Base-by-base conservation (phyloP, 2,888 invertebrate species). In the Drosophila hamatofila region DNA sequence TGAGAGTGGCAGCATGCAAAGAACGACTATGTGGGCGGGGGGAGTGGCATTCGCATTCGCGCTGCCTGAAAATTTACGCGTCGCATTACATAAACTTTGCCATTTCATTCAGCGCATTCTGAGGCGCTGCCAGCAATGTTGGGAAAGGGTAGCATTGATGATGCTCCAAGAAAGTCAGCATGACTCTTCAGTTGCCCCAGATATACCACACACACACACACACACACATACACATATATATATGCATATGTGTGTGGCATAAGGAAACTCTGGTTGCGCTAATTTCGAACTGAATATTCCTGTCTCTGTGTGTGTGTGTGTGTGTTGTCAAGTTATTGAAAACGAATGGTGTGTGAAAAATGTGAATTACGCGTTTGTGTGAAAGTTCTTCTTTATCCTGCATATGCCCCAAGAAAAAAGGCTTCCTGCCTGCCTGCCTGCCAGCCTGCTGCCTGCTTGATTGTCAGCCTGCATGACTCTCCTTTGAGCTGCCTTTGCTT, bases 281-380 rank as follows among this genome's bases (percentile, higher is more conserved):
- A 84, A 89, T 84, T 89, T 84, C 61, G 64, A 42, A 55, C 48
- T 69, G 54, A 39, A 37, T 37, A 54, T 54, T 37, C 37, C 37
- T n/a, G n/a, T n/a, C n/a, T 27, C 11, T 9, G 30, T 11, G 14
- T 52, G 57, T 51, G 56, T 27, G 44, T 5, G 30, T 41, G 68
- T 65, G 39, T 52, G 46, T 57, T 57, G 48, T 56, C 69, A 67
- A 75, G 83, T 89, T 85, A 85, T 85, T 85, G 89, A 85, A 89
- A 89, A 75, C 89, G 88, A 85, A 85, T 85, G 89, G 88, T 70
- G 89, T 83, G 89, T 85, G 89, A 89, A 88, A 87, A 84, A 77
- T 84, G 63, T 71, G 72, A 83, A 71, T 81, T 83, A 83, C 75
- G 78, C 61, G 78, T 60, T 48, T 75, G 61, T 59, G 42, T 62